Base-by-base conservation (phyloP, 2,888 invertebrate species). In the Choristoneura rosaceana region DNA sequence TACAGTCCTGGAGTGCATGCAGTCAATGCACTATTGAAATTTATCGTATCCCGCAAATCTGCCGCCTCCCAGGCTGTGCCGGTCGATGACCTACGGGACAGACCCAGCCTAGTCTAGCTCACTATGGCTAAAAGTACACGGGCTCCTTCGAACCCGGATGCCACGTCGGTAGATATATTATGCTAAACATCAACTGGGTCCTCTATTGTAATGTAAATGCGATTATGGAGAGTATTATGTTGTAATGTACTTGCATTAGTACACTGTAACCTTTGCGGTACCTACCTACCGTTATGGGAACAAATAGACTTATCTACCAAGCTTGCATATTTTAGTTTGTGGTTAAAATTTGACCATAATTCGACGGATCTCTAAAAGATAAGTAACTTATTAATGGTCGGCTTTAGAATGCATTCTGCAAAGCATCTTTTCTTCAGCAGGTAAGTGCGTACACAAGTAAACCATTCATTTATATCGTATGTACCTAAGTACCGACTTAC, bases 11-110 rank as follows among this genome's bases (percentile, higher is more conserved):
- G 79, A 81, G 82, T 84, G 82, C 80, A 82, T 84, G 84, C 87
- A 92, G 90, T 90, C 90, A 90, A 90, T 92, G 91, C 87, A 89
- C 90, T 90, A 91, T 92, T 92, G 91, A 92, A 93, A 92, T 92
- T 93, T 92, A 93, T 91, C 88, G 92, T 90, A 90, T 90, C 92
- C 93, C 88, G 91, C 89, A 86, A 90, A 92, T 90, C 90, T 91
- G 85, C 89, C 86, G 90, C 88, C 88, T 87, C 84, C 84, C 85
- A 85, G 87, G 82, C 88, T 85, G 82, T 82, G 79, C 80, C 88
- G 92, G 87, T 89, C 91, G 84, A 81, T 82, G 91, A 90, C 91
- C 91, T 86, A 82, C 47, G 88, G 91, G 88, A 87, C 89, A 83
- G 83, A 52, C 52, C 17, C 52, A n/a, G 89, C 87, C 85, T 90